phyloP scores from a whole-genome alignment of 1,140 invertebrate genomes.

The Ips typographus region DNA sequence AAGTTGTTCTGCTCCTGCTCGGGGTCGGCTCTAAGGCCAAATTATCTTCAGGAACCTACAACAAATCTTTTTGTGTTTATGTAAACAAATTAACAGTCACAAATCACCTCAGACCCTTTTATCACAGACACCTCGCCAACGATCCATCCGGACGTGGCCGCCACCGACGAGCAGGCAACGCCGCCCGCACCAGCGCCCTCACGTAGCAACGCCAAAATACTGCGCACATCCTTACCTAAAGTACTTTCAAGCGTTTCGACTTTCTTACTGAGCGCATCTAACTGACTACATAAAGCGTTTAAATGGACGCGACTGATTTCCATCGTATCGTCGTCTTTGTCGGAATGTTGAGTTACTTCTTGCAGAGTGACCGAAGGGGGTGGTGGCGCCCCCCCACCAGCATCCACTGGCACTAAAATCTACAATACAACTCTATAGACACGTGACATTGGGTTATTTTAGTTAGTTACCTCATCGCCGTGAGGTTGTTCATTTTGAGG shows the following conservation, averaged over 20 bases:
- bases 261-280: constrained; percentile 66
- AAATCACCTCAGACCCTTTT: constrained; percentile 35
- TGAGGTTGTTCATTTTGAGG: constrained; percentile 33
- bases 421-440: constrained; percentile 8
- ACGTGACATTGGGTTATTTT: background rate
- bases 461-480: constrained; percentile 28
- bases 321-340: constrained; percentile 44
- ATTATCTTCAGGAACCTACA: constrained; percentile 50
- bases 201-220: constrained; percentile 67
- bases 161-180: background rate
- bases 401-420: constrained; percentile 34
- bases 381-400: constrained; percentile 18
- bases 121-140: constrained; percentile 21
- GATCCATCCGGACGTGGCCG: constrained; percentile 6
- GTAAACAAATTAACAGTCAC: background rate
- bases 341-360: constrained; percentile 47
- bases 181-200: constrained; percentile 49
- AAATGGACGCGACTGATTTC: constrained; percentile 51
- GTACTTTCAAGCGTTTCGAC: constrained; percentile 64
- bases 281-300: constrained; percentile 59
- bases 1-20: constrained; percentile 46
- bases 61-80: background rate
- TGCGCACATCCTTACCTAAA: constrained; percentile 65
- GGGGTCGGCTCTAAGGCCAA: constrained; percentile 42
- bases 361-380: background rate